Conservation (phyloP, 2,888 invertebrate species). For the Cybosia mesomella region DNA sequence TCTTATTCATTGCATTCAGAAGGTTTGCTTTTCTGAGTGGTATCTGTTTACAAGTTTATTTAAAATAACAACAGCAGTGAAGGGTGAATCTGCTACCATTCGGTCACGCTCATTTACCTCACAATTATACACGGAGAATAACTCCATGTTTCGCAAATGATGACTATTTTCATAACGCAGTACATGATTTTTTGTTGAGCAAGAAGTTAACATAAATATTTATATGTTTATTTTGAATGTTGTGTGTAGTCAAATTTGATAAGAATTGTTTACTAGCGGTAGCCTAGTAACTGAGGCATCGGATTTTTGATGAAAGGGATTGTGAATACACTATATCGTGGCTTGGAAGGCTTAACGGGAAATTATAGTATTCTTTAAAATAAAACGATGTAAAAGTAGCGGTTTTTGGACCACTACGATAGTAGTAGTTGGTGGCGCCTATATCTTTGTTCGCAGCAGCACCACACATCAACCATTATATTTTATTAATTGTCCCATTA, state of each 20-base stretch:
- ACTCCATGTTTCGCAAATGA: constrained; percentile 50
- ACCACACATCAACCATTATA: too few species aligned
- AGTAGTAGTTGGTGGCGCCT: too few species aligned
- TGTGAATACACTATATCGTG: too few species aligned
- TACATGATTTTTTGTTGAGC: constrained; percentile 24
- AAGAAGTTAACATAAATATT: background rate
- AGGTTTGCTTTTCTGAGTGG: constrained; percentile 43
- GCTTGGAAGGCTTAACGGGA: too few species aligned
- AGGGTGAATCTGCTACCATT: constrained; percentile 58
- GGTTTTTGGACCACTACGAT: too few species aligned
- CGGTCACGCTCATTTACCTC: constrained; percentile 78
- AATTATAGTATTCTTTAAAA: too few species aligned
- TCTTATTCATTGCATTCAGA: constrained; percentile 33
- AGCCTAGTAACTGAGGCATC: too few species aligned
- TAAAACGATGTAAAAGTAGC: too few species aligned
- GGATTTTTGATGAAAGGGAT: too few species aligned
- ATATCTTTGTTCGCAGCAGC: too few species aligned
- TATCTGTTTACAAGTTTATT: constrained; percentile 59
- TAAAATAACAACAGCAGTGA: constrained; percentile 63
- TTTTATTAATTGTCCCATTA: too few species aligned
- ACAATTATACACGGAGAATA: constrained; percentile 75
- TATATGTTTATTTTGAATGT: background rate
- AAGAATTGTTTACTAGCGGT: too few species aligned
- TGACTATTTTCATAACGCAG: constrained; percentile 35
- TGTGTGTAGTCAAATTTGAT: background rate